phyloP scores from a whole-genome alignment of 2,113 vertebrate genomes.

The Ailurus styani region DNA sequence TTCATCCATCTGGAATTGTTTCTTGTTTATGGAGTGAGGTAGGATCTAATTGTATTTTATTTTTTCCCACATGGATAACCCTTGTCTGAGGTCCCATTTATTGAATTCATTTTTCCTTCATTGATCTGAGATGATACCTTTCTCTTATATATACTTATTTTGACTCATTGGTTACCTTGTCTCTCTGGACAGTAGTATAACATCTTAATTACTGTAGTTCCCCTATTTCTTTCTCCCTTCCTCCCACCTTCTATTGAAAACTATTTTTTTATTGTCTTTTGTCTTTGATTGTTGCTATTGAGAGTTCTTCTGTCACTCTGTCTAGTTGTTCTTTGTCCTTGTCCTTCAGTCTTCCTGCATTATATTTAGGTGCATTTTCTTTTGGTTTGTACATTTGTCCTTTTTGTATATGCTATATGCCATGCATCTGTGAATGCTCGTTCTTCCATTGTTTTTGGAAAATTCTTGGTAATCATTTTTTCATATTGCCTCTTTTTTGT shows the following conservation, averaged over 20 bases:
- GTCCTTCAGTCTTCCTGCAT: background rate
- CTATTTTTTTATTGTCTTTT: background rate
- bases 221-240: background rate
- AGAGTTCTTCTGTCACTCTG: background rate
- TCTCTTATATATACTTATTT: background rate
- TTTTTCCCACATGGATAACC: background rate
- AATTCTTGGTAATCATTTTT: background rate
- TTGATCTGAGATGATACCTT: background rate
- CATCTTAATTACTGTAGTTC: background rate
- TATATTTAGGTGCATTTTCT: background rate
- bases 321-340: background rate
- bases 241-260: background rate
- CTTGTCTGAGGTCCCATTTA: background rate
- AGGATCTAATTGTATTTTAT: background rate
- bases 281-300: background rate
- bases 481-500: background rate
- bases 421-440: background rate
- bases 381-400: background rate
- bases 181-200: background rate
- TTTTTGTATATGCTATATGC: background rate
- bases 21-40: background rate
- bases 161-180: background rate
- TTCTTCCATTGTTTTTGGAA: background rate
- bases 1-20: background rate
- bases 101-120: background rate